Percentiles rank a stretch among this genome's conserved stretches.
Evolutionary conservation across 2,797 vertebrate species (phyloP).

Genomic region (Babyrousa celebensis): DNA sequence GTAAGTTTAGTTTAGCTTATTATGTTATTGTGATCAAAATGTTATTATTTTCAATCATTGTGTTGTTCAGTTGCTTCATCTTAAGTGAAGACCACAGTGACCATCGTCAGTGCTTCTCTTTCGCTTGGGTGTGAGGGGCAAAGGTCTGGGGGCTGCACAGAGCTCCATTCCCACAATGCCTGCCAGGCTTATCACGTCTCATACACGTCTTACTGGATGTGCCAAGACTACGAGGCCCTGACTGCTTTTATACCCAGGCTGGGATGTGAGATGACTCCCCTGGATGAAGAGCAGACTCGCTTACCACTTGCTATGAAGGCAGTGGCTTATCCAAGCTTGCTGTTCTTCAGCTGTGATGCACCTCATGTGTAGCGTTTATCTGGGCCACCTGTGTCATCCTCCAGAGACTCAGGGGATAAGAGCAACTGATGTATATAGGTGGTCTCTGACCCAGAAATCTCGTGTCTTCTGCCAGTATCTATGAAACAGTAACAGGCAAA

Average conservation of each 20-base stretch:
- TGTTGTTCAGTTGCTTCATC: background rate
- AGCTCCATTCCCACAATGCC: background rate
- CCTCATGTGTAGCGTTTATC: too few species aligned
- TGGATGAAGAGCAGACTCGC: background rate
- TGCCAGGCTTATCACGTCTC: background rate
- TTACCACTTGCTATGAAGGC: background rate
- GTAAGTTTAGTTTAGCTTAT: background rate
- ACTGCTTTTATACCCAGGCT: background rate
- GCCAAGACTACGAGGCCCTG: background rate
- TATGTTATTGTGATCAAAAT: background rate
- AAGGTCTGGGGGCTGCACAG: background rate
- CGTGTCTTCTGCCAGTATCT: too few species aligned
- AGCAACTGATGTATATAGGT: too few species aligned
- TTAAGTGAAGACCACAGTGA: background rate
- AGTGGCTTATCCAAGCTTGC: too few species aligned
- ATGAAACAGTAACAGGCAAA: too few species aligned
- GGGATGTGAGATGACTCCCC: background rate
- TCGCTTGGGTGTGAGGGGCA: background rate
- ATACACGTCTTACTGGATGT: background rate
- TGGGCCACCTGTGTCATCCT: too few species aligned
- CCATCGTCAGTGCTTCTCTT: background rate
- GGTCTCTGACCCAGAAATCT: too few species aligned
- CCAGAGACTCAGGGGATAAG: too few species aligned
- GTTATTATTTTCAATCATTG: background rate
- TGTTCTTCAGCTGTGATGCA: too few species aligned